Base-by-base conservation (phyloP, 2,113 vertebrate genomes). In the Empidonax alnorum region DNA sequence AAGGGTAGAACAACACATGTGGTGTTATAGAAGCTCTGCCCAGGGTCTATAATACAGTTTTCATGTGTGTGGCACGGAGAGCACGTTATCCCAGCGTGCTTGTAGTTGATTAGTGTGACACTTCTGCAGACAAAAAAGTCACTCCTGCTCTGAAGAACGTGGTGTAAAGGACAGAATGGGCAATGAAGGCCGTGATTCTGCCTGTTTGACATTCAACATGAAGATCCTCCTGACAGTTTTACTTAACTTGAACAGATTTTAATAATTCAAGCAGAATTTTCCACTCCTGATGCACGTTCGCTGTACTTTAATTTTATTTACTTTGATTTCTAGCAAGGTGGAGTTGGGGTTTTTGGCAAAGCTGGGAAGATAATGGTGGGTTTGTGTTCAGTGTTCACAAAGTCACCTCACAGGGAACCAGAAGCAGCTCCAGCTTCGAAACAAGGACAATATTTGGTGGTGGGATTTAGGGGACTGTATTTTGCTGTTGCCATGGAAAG, bases 381-480 rank as follows among this genome's bases (percentile, higher is more conserved):
- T 74, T 86, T 81, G 25, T 84, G 33, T 39, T 58, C 2, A 8
- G 4, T 5, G 8, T 31, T 74, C 20, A 23, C 22, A 16, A n/a
- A 71, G 7, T 46, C 44, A 6, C 79, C 12, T 49, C 7, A 4
- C 0, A 0, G 28, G 50, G n/a, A 84, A 7, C 5, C 0, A 1
- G 41, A 19, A 75, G 50, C 61, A 86, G 7, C n/a, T 76, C 14
- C 80, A 49, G 39, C 39, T 84, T 78, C n/a, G 68, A 22, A 69
- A 33, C 44, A 61, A 39, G 37, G 30, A 12, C 23, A 8, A 1
- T 14, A 24, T 37, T 62, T 22, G 15, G 20, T 28, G 12, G 2
- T 21, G 30, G 17, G 10, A 9, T 75, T 72, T 14, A 9, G 41
- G 21, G n/a, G 46, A 18, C 9, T 10, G 56, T 12, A 2, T 76